Evolutionary conservation across 1,140 invertebrate genomes (phyloP), one percentile per base, ranked within the genome.

Genomic region (Drosophila carrolli): DNA sequence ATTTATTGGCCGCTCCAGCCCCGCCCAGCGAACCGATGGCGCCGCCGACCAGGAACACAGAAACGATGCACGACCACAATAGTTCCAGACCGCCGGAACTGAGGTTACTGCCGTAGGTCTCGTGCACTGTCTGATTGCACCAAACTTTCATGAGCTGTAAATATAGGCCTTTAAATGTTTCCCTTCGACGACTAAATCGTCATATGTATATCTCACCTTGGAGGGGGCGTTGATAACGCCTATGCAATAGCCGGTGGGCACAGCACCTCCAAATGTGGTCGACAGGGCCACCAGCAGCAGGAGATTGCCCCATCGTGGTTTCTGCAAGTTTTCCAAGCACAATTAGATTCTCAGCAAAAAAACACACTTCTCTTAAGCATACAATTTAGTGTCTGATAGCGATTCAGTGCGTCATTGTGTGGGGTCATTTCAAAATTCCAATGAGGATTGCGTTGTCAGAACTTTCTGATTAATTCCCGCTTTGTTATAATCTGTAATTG

Each of bases 221-320:
- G 95, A 95, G 32, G 97, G 97, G 47, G 96, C 95, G 93, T 98
- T 98, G 37, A 98, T 94, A 51, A 98, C 97, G 46, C 97, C 97
- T 67, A 98, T 97, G 82, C 97, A 97, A 91, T 96, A 98, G 47
- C 98, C 98, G 56, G 97, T 96, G 57, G 97, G 96, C 53, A 98
- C 93, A 8, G 97, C 97, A 11, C 95, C 95, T 37, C 97, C 97
- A 14, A 98, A 75, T 13, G 96, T 97, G 37, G 96, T 96, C 7
- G 91, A 91, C 59, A 90, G 75, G 14, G 89, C 72, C 16, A 92
- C 78, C 41, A 91, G 23, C 23, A 85, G 38, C 13, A 92, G 44
- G 4, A 92, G 72, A 13, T 77, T 80, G 10, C 72, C 71, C 91
- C 91, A 92, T 90, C 66, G 35, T 8, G 59, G 61, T 68, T 78